Evolutionary conservation across 2,797 vertebrate species (phyloP).

Genomic region (Typhlichthys eigenmanni): DNA sequence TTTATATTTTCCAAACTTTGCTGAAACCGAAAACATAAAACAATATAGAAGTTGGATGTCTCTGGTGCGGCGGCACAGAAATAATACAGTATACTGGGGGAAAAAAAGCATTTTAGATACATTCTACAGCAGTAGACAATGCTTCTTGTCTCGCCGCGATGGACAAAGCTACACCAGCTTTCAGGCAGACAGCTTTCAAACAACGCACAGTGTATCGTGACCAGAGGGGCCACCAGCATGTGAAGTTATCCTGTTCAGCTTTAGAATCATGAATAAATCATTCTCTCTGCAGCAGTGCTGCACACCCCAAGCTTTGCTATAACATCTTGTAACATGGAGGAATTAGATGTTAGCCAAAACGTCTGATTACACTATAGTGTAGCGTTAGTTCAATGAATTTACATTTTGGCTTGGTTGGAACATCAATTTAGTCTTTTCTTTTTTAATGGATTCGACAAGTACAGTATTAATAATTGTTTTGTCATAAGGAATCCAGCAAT

Average conservation of each 20-base stretch:
- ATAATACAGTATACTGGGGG: no score
- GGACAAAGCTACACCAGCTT: no score
- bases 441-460: background rate
- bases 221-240: slow-evolving; percentile 1
- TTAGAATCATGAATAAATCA: background rate
- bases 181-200: no score
- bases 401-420: background rate
- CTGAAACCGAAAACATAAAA: no score
- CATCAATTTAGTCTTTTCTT: background rate
- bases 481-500: background rate
- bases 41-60: no score
- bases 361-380: background rate
- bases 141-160: no score
- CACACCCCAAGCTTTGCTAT: background rate
- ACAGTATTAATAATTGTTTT: background rate
- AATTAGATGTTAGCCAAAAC: background rate
- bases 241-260: background rate
- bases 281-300: background rate
- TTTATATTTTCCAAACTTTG: no score
- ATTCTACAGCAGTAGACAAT: no score
- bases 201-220: background rate
- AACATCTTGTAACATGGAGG: background rate
- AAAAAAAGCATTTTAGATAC: no score
- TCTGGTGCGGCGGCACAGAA: no score
- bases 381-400: no score